Base-by-base conservation (phyloP, 2,888 invertebrate species). In the Notodonta dromedarius region DNA sequence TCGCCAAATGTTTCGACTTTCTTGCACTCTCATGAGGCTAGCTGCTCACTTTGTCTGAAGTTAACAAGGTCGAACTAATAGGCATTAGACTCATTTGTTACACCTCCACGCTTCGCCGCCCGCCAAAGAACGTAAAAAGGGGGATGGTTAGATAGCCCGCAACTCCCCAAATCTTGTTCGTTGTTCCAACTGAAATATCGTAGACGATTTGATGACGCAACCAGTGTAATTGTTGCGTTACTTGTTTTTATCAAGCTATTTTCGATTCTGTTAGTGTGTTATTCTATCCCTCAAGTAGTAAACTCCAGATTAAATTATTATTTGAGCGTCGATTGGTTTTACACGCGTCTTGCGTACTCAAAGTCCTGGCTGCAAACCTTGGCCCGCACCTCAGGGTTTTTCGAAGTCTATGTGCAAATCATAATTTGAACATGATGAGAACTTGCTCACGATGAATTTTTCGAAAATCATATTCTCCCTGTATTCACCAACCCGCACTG, bases 61-160 rank as follows among this genome's bases (percentile, higher is more conserved):
- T 88, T 89, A 89, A 88, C 89, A 89, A 88, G 85, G 88, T 88
- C 88, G 88, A 88, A 88, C 88, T 89, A 89, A 89, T 88, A 88
- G 88, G 89, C 87, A 87, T 87, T 87, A 88, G 84, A 85, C 86
- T 88, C 89, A 87, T 89, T 89, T 86, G 89, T 89, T 88, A 88
- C 89, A 87, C 88, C 85, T 87, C 86, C 78, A 86, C 85, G 88
- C 86, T 88, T 83, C 87, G 83, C 83, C 83, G 87, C 85, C 80
- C 80, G 80, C 84, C 85, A 88, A 87, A 86, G 88, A 85, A 85
- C 82, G 78, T 83, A 86, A 87, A 86, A 87, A 85, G 80, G 82
- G 82, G 81, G 80, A 78, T 76, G 79, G 80, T 81, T 77, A 80
- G 82, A 84, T 80, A 78, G 78, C 77, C 78, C 80, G 76, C 74